Conservation (phyloP, 2,113 vertebrate species). For the Phylloscopus trochiloides region DNA sequence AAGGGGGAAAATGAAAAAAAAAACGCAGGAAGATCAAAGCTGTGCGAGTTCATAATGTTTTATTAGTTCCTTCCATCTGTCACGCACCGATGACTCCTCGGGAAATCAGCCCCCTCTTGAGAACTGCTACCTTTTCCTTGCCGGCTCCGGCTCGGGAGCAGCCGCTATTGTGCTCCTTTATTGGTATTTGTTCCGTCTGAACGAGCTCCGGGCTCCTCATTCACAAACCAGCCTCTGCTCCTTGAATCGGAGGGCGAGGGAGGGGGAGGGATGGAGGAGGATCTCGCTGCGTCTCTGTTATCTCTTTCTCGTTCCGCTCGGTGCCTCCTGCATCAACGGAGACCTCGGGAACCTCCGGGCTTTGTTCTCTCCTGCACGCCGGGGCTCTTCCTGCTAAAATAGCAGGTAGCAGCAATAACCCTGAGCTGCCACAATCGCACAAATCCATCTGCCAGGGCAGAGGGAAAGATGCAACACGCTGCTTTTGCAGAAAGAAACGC, state of each 20-base stretch:
- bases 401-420: conserved; percentile 15
- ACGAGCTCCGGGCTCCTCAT: conserved; percentile 16
- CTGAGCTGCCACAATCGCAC: background rate
- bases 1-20: background rate
- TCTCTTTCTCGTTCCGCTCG: background rate
- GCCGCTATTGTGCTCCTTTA: background rate
- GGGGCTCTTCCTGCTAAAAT: conserved; percentile 10
- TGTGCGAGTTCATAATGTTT: conserved; percentile 16
- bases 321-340: conserved; percentile 38
- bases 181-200: conserved; percentile 37
- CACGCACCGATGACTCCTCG: background rate
- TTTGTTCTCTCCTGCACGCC: background rate
- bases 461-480: background rate
- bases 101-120: conserved; percentile 35
- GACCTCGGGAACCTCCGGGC: background rate
- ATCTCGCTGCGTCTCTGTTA: background rate
- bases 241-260: conserved; percentile 31
- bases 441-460: background rate
- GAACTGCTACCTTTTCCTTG: conserved; percentile 8
- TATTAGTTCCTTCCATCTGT: conserved; percentile 52
- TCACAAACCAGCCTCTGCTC: conserved; percentile 50
- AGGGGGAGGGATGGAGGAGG: conserved; percentile 24
- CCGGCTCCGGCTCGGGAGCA: background rate
- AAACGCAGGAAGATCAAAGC: conserved; percentile 30
- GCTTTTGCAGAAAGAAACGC: background rate